phyloP scores from a whole-genome alignment of 2,888 invertebrate genomes.

The Lutraria lutraria region DNA sequence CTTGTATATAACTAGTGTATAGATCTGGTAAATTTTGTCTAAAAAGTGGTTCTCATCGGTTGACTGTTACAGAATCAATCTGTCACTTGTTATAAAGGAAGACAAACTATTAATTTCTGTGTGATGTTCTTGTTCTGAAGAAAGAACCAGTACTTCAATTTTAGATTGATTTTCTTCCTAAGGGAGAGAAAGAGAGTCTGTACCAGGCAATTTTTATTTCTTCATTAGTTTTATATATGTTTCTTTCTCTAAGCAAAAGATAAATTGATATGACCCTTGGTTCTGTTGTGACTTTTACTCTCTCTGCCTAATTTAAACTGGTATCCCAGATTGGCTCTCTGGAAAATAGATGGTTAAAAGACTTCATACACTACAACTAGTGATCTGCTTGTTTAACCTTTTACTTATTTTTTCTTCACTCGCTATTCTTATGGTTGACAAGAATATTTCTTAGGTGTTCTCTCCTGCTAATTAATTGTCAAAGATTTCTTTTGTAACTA shows the following conservation, averaged over 20 bases:
- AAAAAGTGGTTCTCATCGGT: not conserved
- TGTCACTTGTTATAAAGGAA: not conserved
- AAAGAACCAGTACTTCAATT: not conserved
- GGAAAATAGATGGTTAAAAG: not conserved
- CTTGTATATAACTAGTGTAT: not conserved
- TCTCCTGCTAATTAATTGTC: too few species aligned
- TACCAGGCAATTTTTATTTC: constrained; percentile 3
- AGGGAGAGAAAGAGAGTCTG: not conserved
- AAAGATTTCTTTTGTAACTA: too few species aligned
- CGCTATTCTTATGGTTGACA: too few species aligned
- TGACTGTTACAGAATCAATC: not conserved
- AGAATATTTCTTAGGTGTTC: too few species aligned
- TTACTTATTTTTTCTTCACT: not conserved
- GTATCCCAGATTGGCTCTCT: not conserved
- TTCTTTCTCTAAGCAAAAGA: not conserved
- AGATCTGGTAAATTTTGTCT: constrained; percentile 8
- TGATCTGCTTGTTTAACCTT: not conserved
- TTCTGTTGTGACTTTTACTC: not conserved
- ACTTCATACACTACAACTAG: not conserved
- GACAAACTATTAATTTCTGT: constrained; percentile 27
- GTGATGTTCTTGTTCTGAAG: constrained; percentile 9
- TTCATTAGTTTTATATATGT: constrained; percentile 5
- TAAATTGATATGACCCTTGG: constrained; percentile 6
- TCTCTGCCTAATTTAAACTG: not conserved
- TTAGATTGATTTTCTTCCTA: constrained; percentile 16